Evolutionary conservation across 1,140 invertebrate species (phyloP), one percentile per base, ranked within the genome.

Genomic region (Odontomachus brunneus): DNA sequence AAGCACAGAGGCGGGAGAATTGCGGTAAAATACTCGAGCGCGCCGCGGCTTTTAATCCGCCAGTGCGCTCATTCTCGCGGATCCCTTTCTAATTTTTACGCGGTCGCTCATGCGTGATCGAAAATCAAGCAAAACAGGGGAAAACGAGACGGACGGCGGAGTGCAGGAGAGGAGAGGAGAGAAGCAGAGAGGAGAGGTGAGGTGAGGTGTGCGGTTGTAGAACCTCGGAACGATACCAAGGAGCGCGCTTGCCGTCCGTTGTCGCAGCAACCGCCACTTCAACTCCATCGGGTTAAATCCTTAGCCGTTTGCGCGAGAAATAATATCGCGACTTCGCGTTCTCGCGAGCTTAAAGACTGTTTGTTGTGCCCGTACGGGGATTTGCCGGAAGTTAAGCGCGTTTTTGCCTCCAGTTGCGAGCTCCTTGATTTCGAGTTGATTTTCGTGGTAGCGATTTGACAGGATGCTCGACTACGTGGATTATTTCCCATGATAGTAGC

Each of bases 51-150:
- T 92, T 92, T 89, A 84, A 89, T 87, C 88, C 84, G 87, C 15
- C 33, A 38, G 33, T 84, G 75, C 84, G 81, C 63, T 89, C 86
- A 86, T 92, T 92, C 89, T 88, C 84, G 84, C 87, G 87, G 87
- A 92, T 92, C 91, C 90, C 86, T 92, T 92, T 92, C 84, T 88
- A 90, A 92, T 90, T 92, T 92, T 93, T 89, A 86, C 87, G 86
- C 81, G 84, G 12, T 89, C 86, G 84, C 88, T 92, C 92, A 92
- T 89, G 92, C 89, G 89, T 92, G 82, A 86, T 87, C 83, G 86
- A 87, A 91, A 91, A 92, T 83, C 85, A 84, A 86, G 86, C 82
- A 83, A 88, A 87, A 72, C 63, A 38, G 84, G 55, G 63, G 59
- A 86, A 75, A 80, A 62, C 48, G 72, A 57, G 67, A 74, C 63